phyloP scores from a whole-genome alignment of 2,888 invertebrate genomes.

The Macrosiphum euphorbiae region DNA sequence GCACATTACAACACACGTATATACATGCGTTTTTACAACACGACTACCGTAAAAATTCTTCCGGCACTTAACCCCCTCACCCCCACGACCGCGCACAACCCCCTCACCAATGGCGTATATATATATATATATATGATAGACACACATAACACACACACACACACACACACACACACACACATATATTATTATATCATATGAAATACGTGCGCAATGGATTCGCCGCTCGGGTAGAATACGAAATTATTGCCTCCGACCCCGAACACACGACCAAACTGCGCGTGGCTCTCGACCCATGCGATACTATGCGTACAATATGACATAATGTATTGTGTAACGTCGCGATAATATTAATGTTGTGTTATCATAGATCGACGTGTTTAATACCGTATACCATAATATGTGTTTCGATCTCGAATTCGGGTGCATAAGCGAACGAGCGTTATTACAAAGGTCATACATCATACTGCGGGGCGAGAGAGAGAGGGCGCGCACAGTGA shows the following conservation, averaged over 20 bases:
- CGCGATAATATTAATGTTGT: background rate
- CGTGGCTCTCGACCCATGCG: background rate
- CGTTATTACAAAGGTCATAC: background rate
- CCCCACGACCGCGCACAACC: background rate
- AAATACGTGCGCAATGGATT: slow-evolving; percentile 39
- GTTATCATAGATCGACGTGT: background rate
- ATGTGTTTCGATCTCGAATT: background rate
- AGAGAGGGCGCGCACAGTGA: background rate
- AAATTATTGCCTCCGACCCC: background rate
- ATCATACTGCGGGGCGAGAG: background rate
- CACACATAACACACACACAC: background rate
- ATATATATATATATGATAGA: background rate
- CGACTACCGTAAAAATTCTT: slow-evolving; percentile 28
- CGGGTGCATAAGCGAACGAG: background rate
- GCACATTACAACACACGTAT: background rate
- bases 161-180: background rate
- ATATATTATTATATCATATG: background rate
- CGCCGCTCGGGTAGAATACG: background rate
- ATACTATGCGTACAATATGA: background rate
- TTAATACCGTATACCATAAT: background rate
- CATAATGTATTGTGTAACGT: background rate
- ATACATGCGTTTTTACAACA: background rate
- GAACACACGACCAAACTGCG: background rate
- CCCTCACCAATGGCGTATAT: background rate
- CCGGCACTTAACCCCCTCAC: slow-evolving; percentile 14